Conservation (phyloP, 2,113 vertebrate genomes). For the Diadophis punctatus region DNA sequence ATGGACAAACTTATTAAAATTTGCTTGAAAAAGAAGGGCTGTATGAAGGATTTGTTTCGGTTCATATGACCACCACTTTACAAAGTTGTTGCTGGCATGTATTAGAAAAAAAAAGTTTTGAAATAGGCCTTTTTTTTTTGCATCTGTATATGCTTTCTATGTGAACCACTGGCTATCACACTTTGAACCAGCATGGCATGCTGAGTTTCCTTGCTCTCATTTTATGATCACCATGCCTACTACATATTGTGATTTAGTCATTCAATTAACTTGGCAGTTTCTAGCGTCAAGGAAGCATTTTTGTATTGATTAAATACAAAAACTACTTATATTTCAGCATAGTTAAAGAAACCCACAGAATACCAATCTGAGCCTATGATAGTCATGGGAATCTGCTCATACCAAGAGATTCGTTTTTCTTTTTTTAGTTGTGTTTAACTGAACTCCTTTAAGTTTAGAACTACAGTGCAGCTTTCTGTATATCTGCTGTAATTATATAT, state of each 20-base stretch:
- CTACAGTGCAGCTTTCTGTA: neutral
- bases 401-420: neutral
- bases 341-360: neutral
- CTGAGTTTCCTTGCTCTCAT: conserved; percentile 9
- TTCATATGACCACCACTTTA: conserved; percentile 18
- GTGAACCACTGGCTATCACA: conserved; percentile 1
- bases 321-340: neutral
- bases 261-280: neutral
- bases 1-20: conserved; percentile 4
- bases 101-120: conserved; percentile 20
- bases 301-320: neutral
- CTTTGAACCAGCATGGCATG: conserved; percentile 1
- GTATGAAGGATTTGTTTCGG: conserved; percentile 1
- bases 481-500: neutral
- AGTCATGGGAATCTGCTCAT: neutral
- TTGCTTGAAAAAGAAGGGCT: conserved; percentile 1
- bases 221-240: conserved; percentile 1
- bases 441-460: neutral
- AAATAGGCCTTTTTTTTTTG: neutral
- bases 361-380: neutral
- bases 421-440: neutral
- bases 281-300: neutral
- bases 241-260: conserved; percentile 9
- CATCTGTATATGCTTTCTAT: conserved; percentile 30
- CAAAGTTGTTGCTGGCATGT: neutral